Base-by-base conservation (phyloP, 2,113 vertebrate species). In the Gavia stellata region DNA sequence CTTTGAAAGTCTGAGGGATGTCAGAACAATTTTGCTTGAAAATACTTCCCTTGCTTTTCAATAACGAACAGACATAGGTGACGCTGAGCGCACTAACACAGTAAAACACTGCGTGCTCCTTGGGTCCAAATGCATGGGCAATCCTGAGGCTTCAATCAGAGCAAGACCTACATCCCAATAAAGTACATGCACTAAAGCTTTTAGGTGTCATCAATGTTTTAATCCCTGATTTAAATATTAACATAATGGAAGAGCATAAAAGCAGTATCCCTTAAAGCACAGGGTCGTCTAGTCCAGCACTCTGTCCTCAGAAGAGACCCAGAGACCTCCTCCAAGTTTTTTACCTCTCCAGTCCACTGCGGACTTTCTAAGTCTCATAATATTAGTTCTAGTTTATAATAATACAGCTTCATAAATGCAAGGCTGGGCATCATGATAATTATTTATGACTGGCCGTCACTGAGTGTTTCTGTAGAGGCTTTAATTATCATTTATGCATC, bases 151-250 rank as follows among this genome's bases (percentile, higher is more conserved):
- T 94, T 61, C 77, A 87, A 38, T 67, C n/a, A 74, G 85, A 93
- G 78, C 52, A 55, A 90, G 61, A 90, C 65, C 84, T 90, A 55
- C 56, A 79, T 59, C 84, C 70, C 81, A 85, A 59, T 85, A 82
- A 95, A 71, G 66, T 36, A 71, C 38, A 63, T 23, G 56, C 56
- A 34, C 56, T 67, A 93, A 88, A 90, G 81, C 85, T 90, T 58
- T 85, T 74, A 75, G 5, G 9, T 88, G 88, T 80, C 95, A 92
- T 92, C 88, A 93, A 65, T 88, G 73, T 96, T 96, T 97, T 92
- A 95, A 90, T 3, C 28, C 71, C 26, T 17, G 47, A 73, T 89
- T 95, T 91, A 96, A 87, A 81, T 91, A 92, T 88, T 86, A 71
- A 83, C 84, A 50, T 55, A 88, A 81, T 73, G 65, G 45, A 83